A percentile compares a stretch with the other conserved stretches of the same genome.
Evolutionary conservation across 2,797 vertebrate species (phyloP).

Genomic region (Lepilemur ruficaudatus): DNA sequence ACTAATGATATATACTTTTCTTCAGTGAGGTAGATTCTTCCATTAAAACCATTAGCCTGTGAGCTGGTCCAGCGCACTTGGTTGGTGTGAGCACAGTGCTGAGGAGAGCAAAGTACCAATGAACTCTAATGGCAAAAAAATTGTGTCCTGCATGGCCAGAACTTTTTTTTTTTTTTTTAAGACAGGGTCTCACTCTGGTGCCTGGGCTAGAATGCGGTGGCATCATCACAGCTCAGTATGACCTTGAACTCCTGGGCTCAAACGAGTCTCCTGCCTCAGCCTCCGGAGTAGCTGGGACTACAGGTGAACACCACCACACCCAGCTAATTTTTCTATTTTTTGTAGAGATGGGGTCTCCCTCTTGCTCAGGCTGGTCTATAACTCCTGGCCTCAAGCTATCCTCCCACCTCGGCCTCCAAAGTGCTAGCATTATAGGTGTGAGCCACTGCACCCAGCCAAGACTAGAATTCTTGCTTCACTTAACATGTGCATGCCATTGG

Average conservation of each 20-base stretch:
- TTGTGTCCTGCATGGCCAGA: background rate
- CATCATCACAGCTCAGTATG: background rate
- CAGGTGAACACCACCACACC: background rate
- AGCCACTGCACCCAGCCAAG: too few relatives aligned
- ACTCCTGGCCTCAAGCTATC: too few relatives aligned
- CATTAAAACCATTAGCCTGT: background rate
- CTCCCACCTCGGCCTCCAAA: too few relatives aligned
- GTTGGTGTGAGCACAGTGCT: background rate
- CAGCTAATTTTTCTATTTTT: background rate
- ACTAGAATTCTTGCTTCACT: background rate
- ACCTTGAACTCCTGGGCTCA: background rate
- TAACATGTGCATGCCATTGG: background rate
- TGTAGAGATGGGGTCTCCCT: too few relatives aligned
- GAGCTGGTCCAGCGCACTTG: background rate
- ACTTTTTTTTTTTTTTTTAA: background rate
- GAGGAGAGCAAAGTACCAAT: background rate
- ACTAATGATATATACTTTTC: background rate
- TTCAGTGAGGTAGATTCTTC: background rate
- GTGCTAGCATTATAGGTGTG: too few relatives aligned
- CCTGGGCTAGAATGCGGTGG: background rate
- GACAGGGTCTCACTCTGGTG: background rate
- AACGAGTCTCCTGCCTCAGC: background rate
- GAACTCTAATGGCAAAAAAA: background rate
- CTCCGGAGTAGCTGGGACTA: background rate
- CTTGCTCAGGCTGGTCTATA: too few relatives aligned